These are phyloP conservation scores for Podargus strigoides DNA, from an alignment of 2,797 vertebrate species.

Conservation along the genomic window DNA sequence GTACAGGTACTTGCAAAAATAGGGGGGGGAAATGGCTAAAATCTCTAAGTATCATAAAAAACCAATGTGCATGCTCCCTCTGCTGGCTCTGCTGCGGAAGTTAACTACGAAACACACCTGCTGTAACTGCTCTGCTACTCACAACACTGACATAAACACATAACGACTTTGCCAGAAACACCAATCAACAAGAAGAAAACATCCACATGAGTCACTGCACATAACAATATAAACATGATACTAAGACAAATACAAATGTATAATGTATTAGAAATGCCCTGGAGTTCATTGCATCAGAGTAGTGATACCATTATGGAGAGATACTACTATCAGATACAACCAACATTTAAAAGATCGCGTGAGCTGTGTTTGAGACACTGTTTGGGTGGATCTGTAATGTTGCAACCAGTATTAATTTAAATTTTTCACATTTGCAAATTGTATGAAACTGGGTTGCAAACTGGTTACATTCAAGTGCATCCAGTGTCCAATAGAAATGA, in stretches of 20 bases:
- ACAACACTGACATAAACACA: not conserved
- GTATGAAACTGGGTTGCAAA: not conserved
- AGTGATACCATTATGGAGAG: not conserved
- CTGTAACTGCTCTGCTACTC: not conserved
- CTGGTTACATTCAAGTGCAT: not conserved
- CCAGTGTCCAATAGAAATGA: not conserved
- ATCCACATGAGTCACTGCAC: not conserved
- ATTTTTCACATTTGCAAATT: not conserved
- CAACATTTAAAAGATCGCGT: not conserved
- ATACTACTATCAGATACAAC: not conserved
- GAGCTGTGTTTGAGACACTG: not conserved
- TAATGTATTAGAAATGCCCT: not conserved
- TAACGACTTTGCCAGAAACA: not conserved
- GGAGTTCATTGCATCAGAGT: not conserved
- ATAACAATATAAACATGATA: not conserved
- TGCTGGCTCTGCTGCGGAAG: conserved; percentile 61
- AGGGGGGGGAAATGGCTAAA: not conserved
- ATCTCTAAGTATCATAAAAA: not conserved
- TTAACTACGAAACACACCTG: not conserved
- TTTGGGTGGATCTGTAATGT: not conserved
- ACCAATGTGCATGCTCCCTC: conserved; percentile 61
- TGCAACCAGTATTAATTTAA: not conserved
- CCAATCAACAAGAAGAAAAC: not conserved
- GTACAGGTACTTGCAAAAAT: not conserved
- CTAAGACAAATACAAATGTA: not conserved